Percentiles rank a stretch among this genome's conserved stretches.
phyloP scores from a whole-genome alignment of 2,113 vertebrate species.

The Loxodonta africana region DNA sequence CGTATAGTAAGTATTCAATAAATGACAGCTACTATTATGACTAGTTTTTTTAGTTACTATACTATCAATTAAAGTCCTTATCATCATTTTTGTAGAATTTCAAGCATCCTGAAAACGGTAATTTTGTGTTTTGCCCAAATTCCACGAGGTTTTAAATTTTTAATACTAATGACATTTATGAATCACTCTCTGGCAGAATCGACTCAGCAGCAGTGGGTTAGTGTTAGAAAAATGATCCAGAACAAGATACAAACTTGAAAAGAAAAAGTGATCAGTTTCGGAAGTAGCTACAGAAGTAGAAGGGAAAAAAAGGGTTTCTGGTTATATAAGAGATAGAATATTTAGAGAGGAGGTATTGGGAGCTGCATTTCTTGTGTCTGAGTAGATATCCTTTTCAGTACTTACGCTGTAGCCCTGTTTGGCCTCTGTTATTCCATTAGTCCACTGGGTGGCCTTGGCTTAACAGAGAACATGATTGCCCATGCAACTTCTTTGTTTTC shows the following conservation, averaged over 20 bases:
- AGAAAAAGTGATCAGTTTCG: slow-evolving; percentile 50
- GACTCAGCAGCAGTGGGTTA: not conserved
- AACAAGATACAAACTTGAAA: slow-evolving; percentile 52
- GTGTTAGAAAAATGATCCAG: slow-evolving; percentile 68
- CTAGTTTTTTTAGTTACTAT: not conserved
- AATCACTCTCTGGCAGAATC: slow-evolving; percentile 59
- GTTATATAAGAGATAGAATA: not conserved
- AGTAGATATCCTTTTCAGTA: not conserved
- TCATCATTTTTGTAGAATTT: slow-evolving; percentile 61
- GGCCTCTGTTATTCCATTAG: not conserved
- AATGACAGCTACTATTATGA: not conserved
- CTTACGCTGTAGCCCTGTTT: not conserved
- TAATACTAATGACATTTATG: slow-evolving; percentile 75
- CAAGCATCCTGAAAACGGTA: slow-evolving; percentile 33
- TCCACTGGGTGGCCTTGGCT: not conserved
- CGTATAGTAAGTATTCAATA: not conserved
- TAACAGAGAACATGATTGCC: not conserved
- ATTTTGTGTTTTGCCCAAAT: slow-evolving; percentile 65
- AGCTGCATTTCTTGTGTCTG: not conserved
- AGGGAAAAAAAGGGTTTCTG: not conserved
- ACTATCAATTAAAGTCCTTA: not conserved
- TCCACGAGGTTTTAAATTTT: slow-evolving; percentile 66
- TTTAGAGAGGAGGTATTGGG: not conserved
- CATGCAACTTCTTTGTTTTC: not conserved
- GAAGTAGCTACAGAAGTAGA: not conserved